These are phyloP conservation scores for Taeniopygia guttata DNA, from an alignment of 2,797 vertebrate species.

Conservation along the genomic window DNA sequence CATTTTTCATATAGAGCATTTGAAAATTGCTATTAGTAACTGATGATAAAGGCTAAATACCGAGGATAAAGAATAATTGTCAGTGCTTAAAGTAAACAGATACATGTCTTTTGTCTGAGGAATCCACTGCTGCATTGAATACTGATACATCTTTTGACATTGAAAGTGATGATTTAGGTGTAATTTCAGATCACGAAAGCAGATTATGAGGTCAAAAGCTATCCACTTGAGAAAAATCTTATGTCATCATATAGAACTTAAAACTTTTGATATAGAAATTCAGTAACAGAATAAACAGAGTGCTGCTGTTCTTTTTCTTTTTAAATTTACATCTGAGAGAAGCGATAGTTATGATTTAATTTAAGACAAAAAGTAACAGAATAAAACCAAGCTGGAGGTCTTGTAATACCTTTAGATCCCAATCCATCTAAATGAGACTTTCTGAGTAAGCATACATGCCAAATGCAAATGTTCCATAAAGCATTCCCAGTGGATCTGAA, in stretches of 20 bases:
- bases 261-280: not conserved
- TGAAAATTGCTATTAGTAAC: not conserved
- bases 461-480: not conserved
- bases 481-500: not conserved
- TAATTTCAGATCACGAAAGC: not conserved
- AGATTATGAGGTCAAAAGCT: conserved; percentile 1
- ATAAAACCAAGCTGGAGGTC: not conserved
- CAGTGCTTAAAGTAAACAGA: not conserved
- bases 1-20: not conserved
- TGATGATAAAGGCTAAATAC: not conserved
- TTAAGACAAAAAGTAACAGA: not conserved
- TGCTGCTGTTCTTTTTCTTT: not conserved
- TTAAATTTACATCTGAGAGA: not conserved
- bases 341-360: not conserved
- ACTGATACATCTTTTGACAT: not conserved
- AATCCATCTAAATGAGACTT: not conserved
- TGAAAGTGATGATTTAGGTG: not conserved
- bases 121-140: not conserved
- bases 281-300: not conserved
- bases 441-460: not conserved
- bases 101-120: not conserved
- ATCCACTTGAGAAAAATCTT: not conserved
- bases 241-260: not conserved
- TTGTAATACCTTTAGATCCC: not conserved
- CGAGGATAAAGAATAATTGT: not conserved